These are phyloP conservation scores for Heteropelma amictum DNA, from an alignment of 2,888 invertebrate species.

Conservation along the genomic window DNA sequence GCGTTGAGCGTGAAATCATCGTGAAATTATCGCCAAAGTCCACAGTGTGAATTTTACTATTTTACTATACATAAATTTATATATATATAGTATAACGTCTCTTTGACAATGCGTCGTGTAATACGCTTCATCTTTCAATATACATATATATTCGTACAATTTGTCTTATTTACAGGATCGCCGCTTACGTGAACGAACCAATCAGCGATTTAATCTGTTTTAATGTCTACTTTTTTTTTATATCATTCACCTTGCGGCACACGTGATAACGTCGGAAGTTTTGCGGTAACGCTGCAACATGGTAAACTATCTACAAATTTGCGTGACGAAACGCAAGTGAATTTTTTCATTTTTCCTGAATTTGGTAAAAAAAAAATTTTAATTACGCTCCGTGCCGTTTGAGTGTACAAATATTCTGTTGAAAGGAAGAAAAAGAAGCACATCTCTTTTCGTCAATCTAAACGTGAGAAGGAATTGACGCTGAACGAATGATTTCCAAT, in stretches of 20 bases:
- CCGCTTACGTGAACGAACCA: slow-evolving; percentile 16
- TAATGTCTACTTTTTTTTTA: slow-evolving; percentile 8
- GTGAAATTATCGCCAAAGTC: slow-evolving; percentile 21
- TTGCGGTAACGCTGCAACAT: not conserved
- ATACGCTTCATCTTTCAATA: not conserved
- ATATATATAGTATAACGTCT: slow-evolving; percentile 6
- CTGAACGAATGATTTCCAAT: no score
- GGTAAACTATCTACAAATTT: not conserved
- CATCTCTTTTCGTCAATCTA: not conserved
- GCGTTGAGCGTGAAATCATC: slow-evolving; percentile 10
- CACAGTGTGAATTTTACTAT: slow-evolving; percentile 10
- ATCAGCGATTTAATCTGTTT: slow-evolving; percentile 25
- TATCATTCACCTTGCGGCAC: not conserved
- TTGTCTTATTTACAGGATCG: slow-evolving; percentile 44
- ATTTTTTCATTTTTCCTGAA: not conserved
- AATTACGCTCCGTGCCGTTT: not conserved
- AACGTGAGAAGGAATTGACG: no score
- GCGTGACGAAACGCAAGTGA: not conserved
- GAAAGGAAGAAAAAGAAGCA: not conserved
- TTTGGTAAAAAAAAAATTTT: not conserved
- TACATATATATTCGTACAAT: slow-evolving; percentile 38
- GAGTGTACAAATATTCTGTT: not conserved
- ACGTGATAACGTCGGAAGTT: not conserved
- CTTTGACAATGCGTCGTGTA: not conserved
- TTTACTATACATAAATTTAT: slow-evolving; percentile 28